Evolutionary conservation across 2,888 invertebrate genomes (phyloP).

Genomic region (Cylloceria caligata): DNA sequence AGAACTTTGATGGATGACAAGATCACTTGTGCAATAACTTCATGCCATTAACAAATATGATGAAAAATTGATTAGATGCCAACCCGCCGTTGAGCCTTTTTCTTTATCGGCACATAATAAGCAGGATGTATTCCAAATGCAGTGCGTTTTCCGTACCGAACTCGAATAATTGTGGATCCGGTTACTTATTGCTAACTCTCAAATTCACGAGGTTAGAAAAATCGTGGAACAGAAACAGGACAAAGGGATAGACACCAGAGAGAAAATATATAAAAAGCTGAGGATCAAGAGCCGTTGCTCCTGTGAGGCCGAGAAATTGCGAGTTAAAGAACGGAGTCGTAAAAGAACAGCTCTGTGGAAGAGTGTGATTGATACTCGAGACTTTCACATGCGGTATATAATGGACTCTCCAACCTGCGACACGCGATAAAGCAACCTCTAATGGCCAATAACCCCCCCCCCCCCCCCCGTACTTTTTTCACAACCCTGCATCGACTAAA

Average conservation of each 20-base stretch:
- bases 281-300: slow-evolving; percentile 2
- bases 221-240: not conserved
- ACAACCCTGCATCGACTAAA: slow-evolving; percentile 4
- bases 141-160: not conserved
- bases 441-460: slow-evolving; percentile 65
- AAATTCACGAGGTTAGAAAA: not conserved
- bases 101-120: slow-evolving; percentile 37
- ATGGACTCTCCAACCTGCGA: slow-evolving; percentile 35
- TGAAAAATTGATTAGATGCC: too few species aligned
- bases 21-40: too few species aligned
- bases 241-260: not conserved
- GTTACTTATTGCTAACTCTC: slow-evolving; percentile 27
- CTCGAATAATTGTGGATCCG: slow-evolving; percentile 15
- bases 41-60: not conserved
- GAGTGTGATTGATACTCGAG: slow-evolving; percentile 44
- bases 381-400: slow-evolving; percentile 22
- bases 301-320: slow-evolving; percentile 13
- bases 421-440: slow-evolving; percentile 68
- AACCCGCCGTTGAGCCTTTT: slow-evolving; percentile 12
- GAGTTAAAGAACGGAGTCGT: slow-evolving; percentile 9
- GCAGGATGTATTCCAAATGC: not conserved
- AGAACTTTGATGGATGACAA: too few species aligned
- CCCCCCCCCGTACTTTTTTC: slow-evolving; percentile 45
- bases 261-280: slow-evolving; percentile 18
- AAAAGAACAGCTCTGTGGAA: slow-evolving; percentile 37